A percentile compares a stretch with the other conserved stretches of the same genome.
phyloP scores from a whole-genome alignment of 2,113 vertebrate genomes.

The Sphaerodactylus townsendi region DNA sequence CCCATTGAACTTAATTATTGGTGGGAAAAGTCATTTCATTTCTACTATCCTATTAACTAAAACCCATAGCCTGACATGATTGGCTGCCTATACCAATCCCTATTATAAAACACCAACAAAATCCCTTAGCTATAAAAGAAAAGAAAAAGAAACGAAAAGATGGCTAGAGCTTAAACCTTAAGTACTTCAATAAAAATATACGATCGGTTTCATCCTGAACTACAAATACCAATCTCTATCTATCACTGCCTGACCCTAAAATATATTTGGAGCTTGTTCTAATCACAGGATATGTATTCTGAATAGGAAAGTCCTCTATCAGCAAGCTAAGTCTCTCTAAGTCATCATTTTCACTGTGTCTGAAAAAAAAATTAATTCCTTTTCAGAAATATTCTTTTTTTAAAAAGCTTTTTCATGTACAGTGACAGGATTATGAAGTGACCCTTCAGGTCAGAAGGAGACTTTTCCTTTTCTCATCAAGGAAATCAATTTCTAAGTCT shows the following conservation, averaged over 20 bases:
- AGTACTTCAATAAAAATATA: conserved; percentile 76
- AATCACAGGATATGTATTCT: conserved; percentile 73
- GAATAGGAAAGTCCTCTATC: conserved; percentile 66
- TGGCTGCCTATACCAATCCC: conserved; percentile 58
- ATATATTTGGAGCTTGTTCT: conserved; percentile 69
- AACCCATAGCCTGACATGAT: conserved; percentile 65
- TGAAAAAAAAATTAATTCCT: conserved; percentile 81
- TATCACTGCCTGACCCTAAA: conserved; percentile 73
- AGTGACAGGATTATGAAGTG: conserved; percentile 80
- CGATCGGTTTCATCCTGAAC: conserved; percentile 73
- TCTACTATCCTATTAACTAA: conserved; percentile 72
- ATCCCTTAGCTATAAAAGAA: conserved; percentile 62
- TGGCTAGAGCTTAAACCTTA: conserved; percentile 68
- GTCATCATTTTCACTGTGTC: conserved; percentile 74
- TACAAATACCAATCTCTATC: conserved; percentile 71
- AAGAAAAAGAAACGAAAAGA: conserved; percentile 6
- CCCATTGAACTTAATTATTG: conserved; percentile 50
- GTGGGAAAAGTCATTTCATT: conserved; percentile 59
- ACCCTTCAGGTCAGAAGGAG: conserved; percentile 81
- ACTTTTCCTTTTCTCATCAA: conserved; percentile 85
- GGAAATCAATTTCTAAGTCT: conserved; percentile 86
- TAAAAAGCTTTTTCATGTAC: conserved; percentile 73
- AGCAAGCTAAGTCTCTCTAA: conserved; percentile 73
- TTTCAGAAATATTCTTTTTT: conserved; percentile 81
- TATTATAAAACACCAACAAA: conserved; percentile 61